Evolutionary conservation across 1,140 invertebrate species (phyloP), one percentile per base, ranked within the genome.

Genomic region (Proctacanthus coquilletti): DNA sequence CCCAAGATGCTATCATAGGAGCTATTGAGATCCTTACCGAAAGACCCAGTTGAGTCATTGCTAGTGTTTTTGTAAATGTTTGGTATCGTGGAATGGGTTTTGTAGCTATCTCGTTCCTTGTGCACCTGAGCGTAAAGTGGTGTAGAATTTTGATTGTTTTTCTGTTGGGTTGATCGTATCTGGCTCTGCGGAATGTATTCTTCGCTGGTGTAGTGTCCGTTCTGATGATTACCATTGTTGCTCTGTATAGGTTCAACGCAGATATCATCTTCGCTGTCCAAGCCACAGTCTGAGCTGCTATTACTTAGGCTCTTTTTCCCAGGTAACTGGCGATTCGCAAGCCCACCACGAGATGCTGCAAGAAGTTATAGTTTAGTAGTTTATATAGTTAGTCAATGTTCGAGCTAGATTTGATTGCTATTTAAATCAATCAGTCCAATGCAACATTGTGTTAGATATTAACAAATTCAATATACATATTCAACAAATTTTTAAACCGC

Each of bases 311-410:
- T 49, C 38, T 50, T 51, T 18, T 40, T 44, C 10, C 34, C 39
- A 29, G 67, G 66, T 42, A 69, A 45, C 47, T 68, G 66, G 38
- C 67, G 56, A 51, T 67, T 66, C 21, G 77, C 71, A 40, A 74
- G 50, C 45, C 71, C 71, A 39, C 77, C 78, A 49, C 77, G 53
- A 45, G 56, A 60, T 64, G 47, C 69, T 77, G 11, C 23, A 27
- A 27, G 13, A 27, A 9, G 23, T n/a, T n/a, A n/a, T n/a, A n/a
- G n/a, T n/a, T n/a, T n/a, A n/a, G n/a, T n/a, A n/a, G n/a, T n/a
- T n/a, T n/a, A n/a, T n/a, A n/a, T n/a, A n/a, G n/a, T n/a, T n/a
- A n/a, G n/a, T n/a, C n/a, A n/a, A n/a, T n/a, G n/a, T n/a, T n/a
- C n/a, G n/a, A n/a, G n/a, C n/a, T n/a, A n/a, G n/a, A n/a, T n/a